Conservation (phyloP, 2,113 vertebrate species). For the Caracal caracal region DNA sequence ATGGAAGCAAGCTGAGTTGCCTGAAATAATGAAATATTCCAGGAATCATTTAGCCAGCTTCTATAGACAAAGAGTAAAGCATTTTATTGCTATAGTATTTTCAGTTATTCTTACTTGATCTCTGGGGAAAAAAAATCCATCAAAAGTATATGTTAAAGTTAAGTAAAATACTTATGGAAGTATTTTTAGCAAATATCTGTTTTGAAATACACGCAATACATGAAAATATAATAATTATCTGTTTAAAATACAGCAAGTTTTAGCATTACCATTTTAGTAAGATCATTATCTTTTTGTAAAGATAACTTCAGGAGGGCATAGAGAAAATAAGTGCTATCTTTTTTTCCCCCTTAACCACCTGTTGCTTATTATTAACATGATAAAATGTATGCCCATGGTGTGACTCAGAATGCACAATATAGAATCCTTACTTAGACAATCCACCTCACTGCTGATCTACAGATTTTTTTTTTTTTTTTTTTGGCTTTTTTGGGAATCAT, state of each 20-base stretch:
- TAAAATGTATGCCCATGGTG: not conserved
- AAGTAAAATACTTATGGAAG: not conserved
- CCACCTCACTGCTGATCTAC: not conserved
- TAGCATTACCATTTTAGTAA: not conserved
- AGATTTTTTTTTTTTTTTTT: not conserved
- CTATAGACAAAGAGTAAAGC: not conserved
- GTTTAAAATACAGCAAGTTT: not conserved
- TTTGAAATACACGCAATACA: not conserved
- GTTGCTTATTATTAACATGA: conserved; percentile 54
- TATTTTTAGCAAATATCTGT: not conserved
- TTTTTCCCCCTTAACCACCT: conserved; percentile 20
- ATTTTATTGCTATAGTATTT: not conserved
- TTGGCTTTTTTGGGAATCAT: not conserved
- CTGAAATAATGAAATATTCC: not conserved
- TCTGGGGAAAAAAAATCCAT: not conserved
- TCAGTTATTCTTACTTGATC: not conserved
- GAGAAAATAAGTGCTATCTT: not conserved
- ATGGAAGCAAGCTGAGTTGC: not conserved
- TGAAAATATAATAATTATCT: not conserved
- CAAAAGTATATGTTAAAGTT: not conserved
- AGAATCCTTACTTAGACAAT: not conserved
- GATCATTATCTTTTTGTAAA: not conserved
- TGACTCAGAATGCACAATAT: not conserved
- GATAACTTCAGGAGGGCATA: not conserved
- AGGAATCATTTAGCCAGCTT: not conserved